phyloP scores from a whole-genome alignment of 2,113 vertebrate species.

The Actinemys pallida region DNA sequence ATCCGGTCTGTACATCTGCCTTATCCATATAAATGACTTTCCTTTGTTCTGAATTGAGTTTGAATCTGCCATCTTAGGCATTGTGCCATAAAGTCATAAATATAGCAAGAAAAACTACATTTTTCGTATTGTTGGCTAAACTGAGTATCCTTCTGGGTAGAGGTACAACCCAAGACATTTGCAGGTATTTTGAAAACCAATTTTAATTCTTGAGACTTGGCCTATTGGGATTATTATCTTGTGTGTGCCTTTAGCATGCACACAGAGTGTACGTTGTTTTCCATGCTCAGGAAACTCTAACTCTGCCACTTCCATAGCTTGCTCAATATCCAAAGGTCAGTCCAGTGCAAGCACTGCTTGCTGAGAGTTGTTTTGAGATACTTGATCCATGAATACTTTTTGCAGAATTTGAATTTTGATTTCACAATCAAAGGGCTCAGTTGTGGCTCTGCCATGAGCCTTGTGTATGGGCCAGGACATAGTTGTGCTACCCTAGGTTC shows the following conservation, averaged over 20 bases:
- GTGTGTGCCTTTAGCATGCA: background rate
- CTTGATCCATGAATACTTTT: background rate
- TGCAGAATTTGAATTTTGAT: slow-evolving; percentile 32
- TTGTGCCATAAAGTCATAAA: background rate
- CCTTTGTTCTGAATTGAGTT: background rate
- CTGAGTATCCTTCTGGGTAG: background rate
- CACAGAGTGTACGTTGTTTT: background rate
- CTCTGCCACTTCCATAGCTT: background rate
- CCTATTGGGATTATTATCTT: background rate
- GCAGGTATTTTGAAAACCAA: background rate
- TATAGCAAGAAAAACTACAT: background rate
- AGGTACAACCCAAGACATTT: background rate
- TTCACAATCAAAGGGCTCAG: background rate
- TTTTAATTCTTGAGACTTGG: background rate
- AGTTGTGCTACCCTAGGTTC: too few relatives aligned
- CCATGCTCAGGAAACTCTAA: background rate
- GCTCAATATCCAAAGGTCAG: background rate
- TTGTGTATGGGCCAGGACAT: background rate
- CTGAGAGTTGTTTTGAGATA: background rate
- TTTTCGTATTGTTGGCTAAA: background rate
- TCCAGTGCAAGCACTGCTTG: background rate
- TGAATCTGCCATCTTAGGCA: background rate
- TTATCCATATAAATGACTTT: background rate
- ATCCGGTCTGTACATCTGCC: background rate
- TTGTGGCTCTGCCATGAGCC: slow-evolving; percentile 12